Conservation (phyloP, 2,888 invertebrate species). For the Catocala nupta region DNA sequence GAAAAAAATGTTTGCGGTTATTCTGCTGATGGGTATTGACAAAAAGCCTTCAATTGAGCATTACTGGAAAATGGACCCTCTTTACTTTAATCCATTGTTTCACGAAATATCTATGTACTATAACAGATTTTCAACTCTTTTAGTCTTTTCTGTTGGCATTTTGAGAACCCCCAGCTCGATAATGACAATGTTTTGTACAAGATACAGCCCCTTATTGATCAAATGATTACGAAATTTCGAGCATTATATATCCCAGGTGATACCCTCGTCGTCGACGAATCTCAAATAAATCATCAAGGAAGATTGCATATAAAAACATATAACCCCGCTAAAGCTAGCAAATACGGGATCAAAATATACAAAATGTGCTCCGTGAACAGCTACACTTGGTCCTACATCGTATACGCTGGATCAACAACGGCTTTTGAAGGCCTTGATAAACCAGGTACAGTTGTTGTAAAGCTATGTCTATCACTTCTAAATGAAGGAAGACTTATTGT, state of each 20-base stretch:
- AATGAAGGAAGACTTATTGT: no score
- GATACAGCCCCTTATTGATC: not conserved
- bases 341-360: conserved; percentile 28
- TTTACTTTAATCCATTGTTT: conserved; percentile 17
- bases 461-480: no score
- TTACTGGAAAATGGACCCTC: conserved; percentile 22
- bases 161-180: conserved; percentile 27
- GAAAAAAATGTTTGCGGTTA: conserved; percentile 16
- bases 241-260: not conserved
- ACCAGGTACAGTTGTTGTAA: no score
- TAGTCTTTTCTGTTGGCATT: conserved; percentile 7
- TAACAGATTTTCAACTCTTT: no score
- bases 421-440: no score
- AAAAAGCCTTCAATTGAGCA: not conserved
- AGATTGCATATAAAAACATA: conserved; percentile 18
- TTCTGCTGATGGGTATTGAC: conserved; percentile 11
- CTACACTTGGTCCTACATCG: conserved; percentile 27
- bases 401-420: conserved; percentile 22
- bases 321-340: conserved; percentile 20
- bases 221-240: not conserved
- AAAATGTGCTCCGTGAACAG: conserved; percentile 30
- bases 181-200: conserved; percentile 18
- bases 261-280: not conserved
- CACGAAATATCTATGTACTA: conserved; percentile 19
- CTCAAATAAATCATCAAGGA: conserved; percentile 18